A percentile compares a stretch with the other conserved stretches of the same genome.
phyloP scores from a whole-genome alignment of 2,113 vertebrate species.

The Thryonomys swinderianus region DNA sequence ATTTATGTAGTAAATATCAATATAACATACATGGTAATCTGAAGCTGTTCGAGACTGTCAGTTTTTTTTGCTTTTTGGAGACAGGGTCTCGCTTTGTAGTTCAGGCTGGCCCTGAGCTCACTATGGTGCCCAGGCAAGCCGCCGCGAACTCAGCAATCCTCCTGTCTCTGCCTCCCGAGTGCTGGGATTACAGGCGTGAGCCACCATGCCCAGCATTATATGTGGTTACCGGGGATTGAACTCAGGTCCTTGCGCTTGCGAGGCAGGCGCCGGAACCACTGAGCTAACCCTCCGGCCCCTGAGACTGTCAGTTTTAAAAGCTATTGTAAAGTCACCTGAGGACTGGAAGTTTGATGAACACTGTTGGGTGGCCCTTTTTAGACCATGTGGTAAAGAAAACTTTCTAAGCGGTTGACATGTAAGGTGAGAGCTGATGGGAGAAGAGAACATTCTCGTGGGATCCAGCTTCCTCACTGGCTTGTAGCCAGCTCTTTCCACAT shows the following conservation, averaged over 20 bases:
- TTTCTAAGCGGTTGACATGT: background rate
- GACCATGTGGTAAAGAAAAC: background rate
- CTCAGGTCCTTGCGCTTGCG: too few species aligned
- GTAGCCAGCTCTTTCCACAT: background rate
- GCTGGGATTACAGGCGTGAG: too few species aligned
- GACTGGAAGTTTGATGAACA: background rate
- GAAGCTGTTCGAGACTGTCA: background rate
- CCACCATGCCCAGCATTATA: too few species aligned
- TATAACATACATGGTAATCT: background rate
- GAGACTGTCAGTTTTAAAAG: background rate
- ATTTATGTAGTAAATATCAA: conserved; percentile 25
- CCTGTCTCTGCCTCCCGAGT: too few species aligned
- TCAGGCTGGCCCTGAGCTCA: too few species aligned
- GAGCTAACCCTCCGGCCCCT: too few species aligned
- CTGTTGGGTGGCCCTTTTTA: background rate
- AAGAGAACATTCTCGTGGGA: background rate
- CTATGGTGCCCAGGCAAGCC: too few species aligned
- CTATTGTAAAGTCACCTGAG: background rate
- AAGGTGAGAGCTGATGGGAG: background rate
- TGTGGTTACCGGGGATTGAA: too few species aligned
- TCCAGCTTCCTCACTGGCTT: background rate
- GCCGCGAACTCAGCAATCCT: too few species aligned
- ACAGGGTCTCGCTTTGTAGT: too few species aligned
- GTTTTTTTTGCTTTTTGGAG: too few species aligned
- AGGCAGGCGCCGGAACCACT: too few species aligned